Conservation (phyloP, 2,113 vertebrate genomes). For the Mystacornis crossleyi region DNA sequence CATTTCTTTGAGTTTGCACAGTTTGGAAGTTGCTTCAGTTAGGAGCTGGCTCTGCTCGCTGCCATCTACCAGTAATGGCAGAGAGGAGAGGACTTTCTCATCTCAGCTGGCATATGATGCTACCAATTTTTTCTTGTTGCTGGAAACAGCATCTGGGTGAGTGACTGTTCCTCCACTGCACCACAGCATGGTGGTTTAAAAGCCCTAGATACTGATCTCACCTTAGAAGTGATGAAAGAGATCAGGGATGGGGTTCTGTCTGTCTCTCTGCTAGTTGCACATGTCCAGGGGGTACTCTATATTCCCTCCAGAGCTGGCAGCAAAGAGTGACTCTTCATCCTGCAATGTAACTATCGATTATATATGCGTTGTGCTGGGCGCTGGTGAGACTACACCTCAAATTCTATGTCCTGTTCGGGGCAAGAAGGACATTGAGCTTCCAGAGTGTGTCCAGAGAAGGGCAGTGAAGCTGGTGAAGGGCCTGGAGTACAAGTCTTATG, state of each 20-base stretch:
- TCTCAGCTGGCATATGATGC: background rate
- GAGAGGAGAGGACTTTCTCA: background rate
- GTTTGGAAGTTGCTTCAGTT: background rate
- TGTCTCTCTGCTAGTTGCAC: background rate
- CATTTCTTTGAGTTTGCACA: background rate
- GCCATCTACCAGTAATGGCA: background rate
- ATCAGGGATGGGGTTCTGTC: background rate
- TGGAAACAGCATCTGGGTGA: background rate
- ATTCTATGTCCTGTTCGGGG: background rate
- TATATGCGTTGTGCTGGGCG: background rate
- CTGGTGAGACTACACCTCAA: background rate
- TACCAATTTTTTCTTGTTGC: background rate
- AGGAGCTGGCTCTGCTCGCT: background rate
- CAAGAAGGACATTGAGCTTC: background rate
- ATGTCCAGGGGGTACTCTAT: accelerated
- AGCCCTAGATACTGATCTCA: background rate
- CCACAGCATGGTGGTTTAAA: background rate
- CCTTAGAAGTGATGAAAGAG: background rate
- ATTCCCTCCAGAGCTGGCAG: background rate
- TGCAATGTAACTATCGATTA: background rate
- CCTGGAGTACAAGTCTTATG: background rate
- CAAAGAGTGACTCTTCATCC: background rate
- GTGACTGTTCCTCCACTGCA: background rate
- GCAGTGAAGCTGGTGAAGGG: background rate
- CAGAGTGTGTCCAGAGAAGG: background rate